Evolutionary conservation across 2,888 invertebrate genomes (phyloP).

Genomic region (Mesorhabditis spiculigera): DNA sequence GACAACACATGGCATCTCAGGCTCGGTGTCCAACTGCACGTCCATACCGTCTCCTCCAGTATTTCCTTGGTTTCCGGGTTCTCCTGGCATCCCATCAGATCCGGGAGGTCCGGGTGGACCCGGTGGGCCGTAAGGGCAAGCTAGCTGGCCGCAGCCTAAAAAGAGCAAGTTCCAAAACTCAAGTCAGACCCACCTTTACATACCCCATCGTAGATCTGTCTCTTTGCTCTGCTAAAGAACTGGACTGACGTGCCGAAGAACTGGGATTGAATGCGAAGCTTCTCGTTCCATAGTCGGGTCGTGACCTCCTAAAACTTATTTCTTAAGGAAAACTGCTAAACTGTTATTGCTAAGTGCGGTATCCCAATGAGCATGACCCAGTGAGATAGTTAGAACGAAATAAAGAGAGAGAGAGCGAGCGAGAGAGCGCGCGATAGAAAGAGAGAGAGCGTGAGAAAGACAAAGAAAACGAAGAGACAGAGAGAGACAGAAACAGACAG

Average conservation of each 20-base stretch:
- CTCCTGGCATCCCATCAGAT: constrained; percentile 50
- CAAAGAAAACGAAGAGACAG: too few species aligned
- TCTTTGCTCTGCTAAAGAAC: constrained; percentile 2
- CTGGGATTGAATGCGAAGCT: background rate
- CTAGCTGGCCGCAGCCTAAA: constrained; percentile 45
- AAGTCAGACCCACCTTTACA: background rate
- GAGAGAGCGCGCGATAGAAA: too few species aligned
- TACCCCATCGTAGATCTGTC: background rate
- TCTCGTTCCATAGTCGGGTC: background rate
- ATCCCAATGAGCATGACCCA: too few species aligned
- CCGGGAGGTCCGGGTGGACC: constrained; percentile 54
- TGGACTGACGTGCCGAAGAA: background rate
- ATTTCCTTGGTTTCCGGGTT: constrained; percentile 41
- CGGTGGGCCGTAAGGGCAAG: constrained; percentile 55
- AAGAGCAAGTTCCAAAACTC: background rate
- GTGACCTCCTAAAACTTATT: background rate
- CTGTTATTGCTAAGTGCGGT: too few species aligned
- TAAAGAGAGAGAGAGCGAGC: too few species aligned
- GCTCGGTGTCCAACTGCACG: constrained; percentile 52
- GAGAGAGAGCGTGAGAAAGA: too few species aligned
- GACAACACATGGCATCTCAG: constrained; percentile 55
- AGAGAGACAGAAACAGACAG: too few species aligned
- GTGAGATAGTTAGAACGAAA: too few species aligned
- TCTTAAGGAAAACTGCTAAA: too few species aligned
- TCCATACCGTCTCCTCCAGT: constrained; percentile 55